Conservation (phyloP, 1,140 invertebrate species). For the Papilio aristodemus region DNA sequence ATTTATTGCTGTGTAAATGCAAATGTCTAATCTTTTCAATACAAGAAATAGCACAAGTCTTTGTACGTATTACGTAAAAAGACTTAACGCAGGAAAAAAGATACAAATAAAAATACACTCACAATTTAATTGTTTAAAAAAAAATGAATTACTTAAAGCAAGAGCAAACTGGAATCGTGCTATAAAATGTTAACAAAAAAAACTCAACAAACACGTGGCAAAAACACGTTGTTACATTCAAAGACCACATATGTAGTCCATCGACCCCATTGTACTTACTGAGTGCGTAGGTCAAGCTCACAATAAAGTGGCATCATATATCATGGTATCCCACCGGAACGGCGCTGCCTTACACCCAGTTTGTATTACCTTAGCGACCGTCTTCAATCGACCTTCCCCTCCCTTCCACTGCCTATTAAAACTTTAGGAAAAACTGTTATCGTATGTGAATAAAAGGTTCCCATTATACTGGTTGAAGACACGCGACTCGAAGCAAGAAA, state of each 20-base stretch:
- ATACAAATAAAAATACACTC: neutral
- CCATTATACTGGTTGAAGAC: slow-evolving; percentile 5
- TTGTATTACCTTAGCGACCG: slow-evolving; percentile 46
- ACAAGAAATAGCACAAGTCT: too few relatives aligned
- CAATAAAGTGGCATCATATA: slow-evolving; percentile 57
- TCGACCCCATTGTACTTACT: slow-evolving; percentile 42
- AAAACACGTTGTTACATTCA: slow-evolving; percentile 27
- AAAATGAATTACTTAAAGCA: neutral
- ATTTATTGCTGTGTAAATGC: too few relatives aligned
- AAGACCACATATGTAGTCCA: slow-evolving; percentile 39
- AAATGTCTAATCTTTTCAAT: too few relatives aligned
- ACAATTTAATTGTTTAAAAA: neutral
- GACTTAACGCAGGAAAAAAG: too few relatives aligned
- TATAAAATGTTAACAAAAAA: slow-evolving; percentile 9
- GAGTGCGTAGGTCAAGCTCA: slow-evolving; percentile 54
- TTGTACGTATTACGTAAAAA: too few relatives aligned
- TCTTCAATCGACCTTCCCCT: slow-evolving; percentile 35
- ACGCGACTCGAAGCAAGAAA: slow-evolving; percentile 30
- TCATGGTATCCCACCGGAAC: slow-evolving; percentile 63
- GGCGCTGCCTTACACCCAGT: slow-evolving; percentile 51
- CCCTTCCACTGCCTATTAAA: neutral
- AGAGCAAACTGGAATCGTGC: neutral
- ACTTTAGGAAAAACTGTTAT: neutral
- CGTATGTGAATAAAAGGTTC: neutral
- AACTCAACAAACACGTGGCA: slow-evolving; percentile 28